A percentile compares a stretch with the other conserved stretches of the same genome.
Evolutionary conservation across 2,888 invertebrate species (phyloP).

Genomic region (Volucella bombylans): DNA sequence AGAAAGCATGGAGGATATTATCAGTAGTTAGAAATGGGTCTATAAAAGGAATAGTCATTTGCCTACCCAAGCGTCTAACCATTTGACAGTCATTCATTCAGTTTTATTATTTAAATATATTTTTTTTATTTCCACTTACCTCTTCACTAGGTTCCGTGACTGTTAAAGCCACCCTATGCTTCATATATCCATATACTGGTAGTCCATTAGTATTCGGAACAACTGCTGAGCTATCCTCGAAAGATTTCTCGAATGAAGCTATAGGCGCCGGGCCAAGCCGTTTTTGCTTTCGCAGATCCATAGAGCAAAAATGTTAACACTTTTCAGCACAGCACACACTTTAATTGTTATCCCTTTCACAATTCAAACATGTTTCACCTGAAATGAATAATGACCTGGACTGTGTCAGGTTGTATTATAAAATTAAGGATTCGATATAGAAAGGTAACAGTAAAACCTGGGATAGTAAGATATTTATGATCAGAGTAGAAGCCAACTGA

Average conservation of each 20-base stretch:
- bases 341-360: slow-evolving; percentile 20
- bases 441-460: too few relatives aligned
- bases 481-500: too few relatives aligned
- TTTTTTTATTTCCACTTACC: slow-evolving; percentile 27
- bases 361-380: not conserved
- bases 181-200: slow-evolving; percentile 25
- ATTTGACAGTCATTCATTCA: not conserved
- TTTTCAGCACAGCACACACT: slow-evolving; percentile 6
- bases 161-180: slow-evolving; percentile 55
- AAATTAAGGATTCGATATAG: too few relatives aligned
- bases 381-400: too few relatives aligned
- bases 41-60: too few relatives aligned
- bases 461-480: too few relatives aligned
- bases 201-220: slow-evolving; percentile 33
- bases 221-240: slow-evolving; percentile 79
- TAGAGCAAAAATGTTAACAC: slow-evolving; percentile 48
- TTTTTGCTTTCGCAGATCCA: slow-evolving; percentile 85
- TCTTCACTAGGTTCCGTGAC: slow-evolving; percentile 49
- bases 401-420: too few relatives aligned
- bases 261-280: slow-evolving; percentile 96
- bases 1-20: too few relatives aligned
- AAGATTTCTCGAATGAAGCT: slow-evolving; percentile 91
- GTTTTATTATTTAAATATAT: not conserved
- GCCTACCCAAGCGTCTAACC: too few relatives aligned
- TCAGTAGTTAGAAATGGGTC: too few relatives aligned